Evolutionary conservation across 37 sponge, comb jelly and placozoan genomes (phyloP).

Genomic region (Beroe forskalii): DNA sequence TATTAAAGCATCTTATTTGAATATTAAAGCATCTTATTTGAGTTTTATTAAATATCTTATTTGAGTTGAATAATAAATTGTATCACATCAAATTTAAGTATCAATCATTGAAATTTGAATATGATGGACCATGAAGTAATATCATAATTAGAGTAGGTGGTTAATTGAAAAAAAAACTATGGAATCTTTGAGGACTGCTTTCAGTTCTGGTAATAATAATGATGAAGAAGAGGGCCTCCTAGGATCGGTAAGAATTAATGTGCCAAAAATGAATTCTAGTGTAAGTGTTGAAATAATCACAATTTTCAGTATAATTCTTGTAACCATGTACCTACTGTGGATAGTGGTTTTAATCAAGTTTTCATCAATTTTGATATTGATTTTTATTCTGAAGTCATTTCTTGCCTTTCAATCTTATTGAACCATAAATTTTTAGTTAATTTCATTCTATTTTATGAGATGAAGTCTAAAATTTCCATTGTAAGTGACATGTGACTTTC

Average conservation of each 20-base stretch:
- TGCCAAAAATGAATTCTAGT: background rate
- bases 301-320: too few species aligned
- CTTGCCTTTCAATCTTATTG: background rate
- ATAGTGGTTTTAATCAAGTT: too few species aligned
- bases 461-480: background rate
- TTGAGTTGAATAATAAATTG: background rate
- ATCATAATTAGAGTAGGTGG: too few species aligned
- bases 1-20: background rate
- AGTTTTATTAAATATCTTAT: background rate
- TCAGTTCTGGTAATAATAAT: background rate
- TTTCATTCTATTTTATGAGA: background rate
- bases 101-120: background rate
- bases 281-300: background rate
- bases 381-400: too few species aligned
- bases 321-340: too few species aligned
- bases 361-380: too few species aligned
- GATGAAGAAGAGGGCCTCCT: conserved; percentile 18
- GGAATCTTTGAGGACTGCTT: conserved; percentile 43
- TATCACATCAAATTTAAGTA: too few species aligned
- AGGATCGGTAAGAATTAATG: conserved; percentile 38
- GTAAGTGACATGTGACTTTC: background rate
- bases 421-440: too few species aligned
- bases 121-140: too few species aligned
- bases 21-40: background rate
- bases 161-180: too few species aligned